A percentile compares a stretch with the other conserved stretches of the same genome.
Conservation (phyloP, 2,113 vertebrate species). For the Hydropotes inermis region DNA sequence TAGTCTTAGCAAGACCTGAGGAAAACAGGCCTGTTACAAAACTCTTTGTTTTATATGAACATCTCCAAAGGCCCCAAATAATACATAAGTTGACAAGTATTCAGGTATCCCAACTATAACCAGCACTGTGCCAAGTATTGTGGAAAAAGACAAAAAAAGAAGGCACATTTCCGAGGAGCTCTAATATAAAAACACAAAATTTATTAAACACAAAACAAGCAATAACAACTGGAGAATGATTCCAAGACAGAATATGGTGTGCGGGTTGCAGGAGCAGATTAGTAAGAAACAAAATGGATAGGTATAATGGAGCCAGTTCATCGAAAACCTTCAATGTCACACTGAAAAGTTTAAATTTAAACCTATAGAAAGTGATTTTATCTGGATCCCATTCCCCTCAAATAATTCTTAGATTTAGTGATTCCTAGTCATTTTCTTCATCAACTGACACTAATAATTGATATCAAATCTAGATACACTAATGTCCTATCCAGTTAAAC, state of each 20-base stretch:
- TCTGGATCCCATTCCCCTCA: not conserved
- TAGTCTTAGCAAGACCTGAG: slow-evolving; percentile 31
- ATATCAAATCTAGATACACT: slow-evolving; percentile 16
- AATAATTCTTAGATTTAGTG: not conserved
- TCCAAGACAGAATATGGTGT: not conserved
- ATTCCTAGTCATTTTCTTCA: slow-evolving; percentile 26
- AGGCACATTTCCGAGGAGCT: not conserved
- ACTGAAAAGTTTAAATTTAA: slow-evolving; percentile 46
- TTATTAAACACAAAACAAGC: not conserved
- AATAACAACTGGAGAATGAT: slow-evolving; percentile 36
- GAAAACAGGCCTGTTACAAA: slow-evolving; percentile 36
- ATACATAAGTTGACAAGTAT: slow-evolving; percentile 39
- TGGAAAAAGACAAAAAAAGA: not conserved
- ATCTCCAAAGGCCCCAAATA: not conserved
- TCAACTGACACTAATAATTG: not conserved
- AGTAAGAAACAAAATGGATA: slow-evolving; percentile 31
- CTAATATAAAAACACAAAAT: slow-evolving; percentile 22
- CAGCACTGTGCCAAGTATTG: not conserved
- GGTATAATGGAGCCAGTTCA: not conserved
- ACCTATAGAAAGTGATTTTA: not conserved
- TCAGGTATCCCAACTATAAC: slow-evolving; percentile 16
- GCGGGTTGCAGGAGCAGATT: not conserved
- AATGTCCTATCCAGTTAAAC: slow-evolving; percentile 5
- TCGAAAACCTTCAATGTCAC: slow-evolving; percentile 22
- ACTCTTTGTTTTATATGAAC: slow-evolving; percentile 33